Conservation (phyloP, 2,888 invertebrate genomes). For the Kryphioiulus occultus region DNA sequence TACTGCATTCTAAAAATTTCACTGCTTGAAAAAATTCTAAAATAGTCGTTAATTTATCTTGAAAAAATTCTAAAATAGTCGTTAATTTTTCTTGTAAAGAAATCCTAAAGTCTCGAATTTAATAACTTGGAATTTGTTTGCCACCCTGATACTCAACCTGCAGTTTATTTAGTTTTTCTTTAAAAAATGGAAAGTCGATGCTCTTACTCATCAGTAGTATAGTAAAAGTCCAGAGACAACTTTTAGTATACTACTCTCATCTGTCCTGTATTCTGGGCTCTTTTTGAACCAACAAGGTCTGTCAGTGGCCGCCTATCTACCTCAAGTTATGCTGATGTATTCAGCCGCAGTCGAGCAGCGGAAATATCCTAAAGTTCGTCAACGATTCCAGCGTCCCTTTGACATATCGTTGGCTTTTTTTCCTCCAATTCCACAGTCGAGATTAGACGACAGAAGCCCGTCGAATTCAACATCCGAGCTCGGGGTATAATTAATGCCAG, state of each 20-base stretch:
- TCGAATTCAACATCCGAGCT: slow-evolving; percentile 35
- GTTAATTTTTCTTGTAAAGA: no score
- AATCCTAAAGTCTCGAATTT: no score
- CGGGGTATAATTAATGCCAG: slow-evolving; percentile 3
- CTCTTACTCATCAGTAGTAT: no score
- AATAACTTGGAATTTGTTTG: no score
- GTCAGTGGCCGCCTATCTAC: not conserved
- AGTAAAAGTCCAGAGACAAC: no score
- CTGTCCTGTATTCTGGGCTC: not conserved
- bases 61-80: no score
- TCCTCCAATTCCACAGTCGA: not conserved
- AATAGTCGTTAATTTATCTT: no score
- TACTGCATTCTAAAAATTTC: no score
- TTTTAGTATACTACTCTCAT: no score
- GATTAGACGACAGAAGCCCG: slow-evolving; percentile 11
- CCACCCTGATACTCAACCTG: not conserved
- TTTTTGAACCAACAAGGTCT: not conserved
- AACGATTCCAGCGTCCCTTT: not conserved
- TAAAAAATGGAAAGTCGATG: not conserved
- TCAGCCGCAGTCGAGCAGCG: not conserved
- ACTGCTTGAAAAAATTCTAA: no score
- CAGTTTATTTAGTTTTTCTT: not conserved
- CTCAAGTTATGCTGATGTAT: not conserved
- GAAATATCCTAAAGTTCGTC: not conserved
- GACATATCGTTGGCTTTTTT: not conserved